These are phyloP conservation scores for Anguilla japonica DNA, from an alignment of 2,113 vertebrate species.

Conservation along the genomic window DNA sequence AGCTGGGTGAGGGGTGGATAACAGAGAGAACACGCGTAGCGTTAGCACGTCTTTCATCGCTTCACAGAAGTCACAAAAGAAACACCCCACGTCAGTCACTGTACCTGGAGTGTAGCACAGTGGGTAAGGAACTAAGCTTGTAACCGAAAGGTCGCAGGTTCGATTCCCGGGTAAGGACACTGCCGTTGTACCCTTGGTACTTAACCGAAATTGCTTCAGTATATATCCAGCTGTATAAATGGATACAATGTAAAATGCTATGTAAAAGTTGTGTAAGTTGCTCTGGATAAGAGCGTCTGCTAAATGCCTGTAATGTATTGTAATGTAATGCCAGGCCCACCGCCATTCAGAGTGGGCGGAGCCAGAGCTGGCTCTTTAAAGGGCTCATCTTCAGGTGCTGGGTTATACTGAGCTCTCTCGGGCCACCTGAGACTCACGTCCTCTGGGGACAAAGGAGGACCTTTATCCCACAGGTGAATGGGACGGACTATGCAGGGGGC, in stretches of 20 bases:
- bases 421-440: conserved; percentile 16
- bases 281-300: no score
- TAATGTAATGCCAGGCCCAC: neutral
- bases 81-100: conserved; percentile 25
- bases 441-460: conserved; percentile 18
- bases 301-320: no score
- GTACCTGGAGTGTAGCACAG: no score
- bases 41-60: neutral
- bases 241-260: no score
- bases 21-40: neutral
- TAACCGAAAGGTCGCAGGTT: no score
- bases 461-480: conserved; percentile 32
- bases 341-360: conserved; percentile 23
- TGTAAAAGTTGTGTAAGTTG: no score
- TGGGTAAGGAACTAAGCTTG: no score
- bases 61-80: conserved; percentile 14
- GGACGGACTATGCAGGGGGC: conserved; percentile 4
- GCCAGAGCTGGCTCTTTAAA: conserved; percentile 17
- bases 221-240: no score
- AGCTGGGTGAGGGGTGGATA: neutral
- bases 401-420: conserved; percentile 20
- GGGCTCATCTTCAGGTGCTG: conserved; percentile 18
- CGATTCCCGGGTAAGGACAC: no score
- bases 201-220: no score
- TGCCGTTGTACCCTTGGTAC: no score